These are phyloP conservation scores for Apostichopus parvimensis DNA, from an alignment of 35 echinoderm and acorn worm species.

Conservation along the genomic window DNA sequence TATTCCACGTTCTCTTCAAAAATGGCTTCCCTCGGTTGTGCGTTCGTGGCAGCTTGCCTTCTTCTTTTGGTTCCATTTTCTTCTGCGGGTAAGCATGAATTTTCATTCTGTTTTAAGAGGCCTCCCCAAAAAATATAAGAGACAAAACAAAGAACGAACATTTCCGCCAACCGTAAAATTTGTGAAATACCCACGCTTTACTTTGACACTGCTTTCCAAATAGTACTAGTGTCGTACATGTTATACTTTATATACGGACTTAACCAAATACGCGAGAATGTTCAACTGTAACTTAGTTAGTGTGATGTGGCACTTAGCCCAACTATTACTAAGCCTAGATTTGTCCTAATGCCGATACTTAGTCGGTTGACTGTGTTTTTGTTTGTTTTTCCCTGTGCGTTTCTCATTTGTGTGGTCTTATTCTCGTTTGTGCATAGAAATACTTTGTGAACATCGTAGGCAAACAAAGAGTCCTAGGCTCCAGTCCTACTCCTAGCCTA, in stretches of 20 bases:
- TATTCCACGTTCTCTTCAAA: conserved; percentile 16
- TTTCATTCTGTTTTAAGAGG: neutral
- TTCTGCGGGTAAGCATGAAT: neutral
- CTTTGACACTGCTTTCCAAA: no score
- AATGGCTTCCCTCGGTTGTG: conserved; percentile 8
- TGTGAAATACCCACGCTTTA: neutral
- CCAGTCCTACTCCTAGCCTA: no score
- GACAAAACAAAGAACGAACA: neutral
- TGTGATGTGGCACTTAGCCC: no score
- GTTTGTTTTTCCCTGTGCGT: no score
- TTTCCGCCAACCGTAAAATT: neutral
- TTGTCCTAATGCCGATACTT: no score
- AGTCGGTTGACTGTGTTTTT: no score
- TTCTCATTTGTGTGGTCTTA: no score
- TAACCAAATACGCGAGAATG: neutral
- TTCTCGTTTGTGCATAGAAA: no score
- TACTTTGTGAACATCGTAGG: no score
- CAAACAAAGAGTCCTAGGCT: no score
- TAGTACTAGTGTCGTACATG: no score
- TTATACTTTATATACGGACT: neutral
- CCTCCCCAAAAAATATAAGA: neutral
- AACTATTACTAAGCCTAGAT: no score
- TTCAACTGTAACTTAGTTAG: neutral
- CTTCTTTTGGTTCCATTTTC: conserved; percentile 22
- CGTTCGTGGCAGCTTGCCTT: conserved; percentile 42